Percentiles rank a stretch among this genome's conserved stretches.
Conservation (phyloP, 2,797 vertebrate genomes). For the Pseudopleuronectes americanus region DNA sequence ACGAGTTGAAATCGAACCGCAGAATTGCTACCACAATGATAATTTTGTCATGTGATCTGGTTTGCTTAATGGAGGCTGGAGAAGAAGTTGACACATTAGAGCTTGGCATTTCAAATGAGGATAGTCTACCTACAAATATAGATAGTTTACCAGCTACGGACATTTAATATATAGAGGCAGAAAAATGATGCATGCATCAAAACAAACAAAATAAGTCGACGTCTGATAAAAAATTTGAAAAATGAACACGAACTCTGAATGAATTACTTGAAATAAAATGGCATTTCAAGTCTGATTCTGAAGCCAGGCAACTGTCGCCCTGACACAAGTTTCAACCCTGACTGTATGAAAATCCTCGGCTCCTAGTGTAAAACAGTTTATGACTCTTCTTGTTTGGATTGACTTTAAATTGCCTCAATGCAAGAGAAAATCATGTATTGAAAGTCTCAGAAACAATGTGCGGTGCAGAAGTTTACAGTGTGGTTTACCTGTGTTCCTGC, state of each 20-base stretch:
- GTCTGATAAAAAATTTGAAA: too few relatives aligned
- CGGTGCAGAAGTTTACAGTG: not conserved
- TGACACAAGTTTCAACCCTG: not conserved
- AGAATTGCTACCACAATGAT: not conserved
- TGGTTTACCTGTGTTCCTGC: constrained; percentile 94
- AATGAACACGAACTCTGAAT: too few relatives aligned
- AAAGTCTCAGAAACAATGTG: constrained; percentile 2
- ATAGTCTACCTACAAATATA: not conserved
- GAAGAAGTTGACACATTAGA: constrained; percentile 7
- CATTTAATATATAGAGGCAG: not conserved
- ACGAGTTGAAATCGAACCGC: too few relatives aligned
- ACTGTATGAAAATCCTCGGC: too few relatives aligned
- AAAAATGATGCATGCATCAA: not conserved
- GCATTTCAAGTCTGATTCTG: not conserved
- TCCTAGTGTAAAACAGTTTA: too few relatives aligned
- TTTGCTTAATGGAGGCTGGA: not conserved
- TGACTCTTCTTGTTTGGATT: too few relatives aligned
- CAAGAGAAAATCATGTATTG: too few relatives aligned
- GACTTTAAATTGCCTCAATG: too few relatives aligned
- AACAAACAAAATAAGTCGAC: not conserved
- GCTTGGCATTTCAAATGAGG: not conserved
- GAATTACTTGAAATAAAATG: too few relatives aligned
- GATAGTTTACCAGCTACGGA: not conserved
- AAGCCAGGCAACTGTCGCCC: not conserved
- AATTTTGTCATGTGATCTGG: not conserved